Conservation (phyloP, 2,113 vertebrate genomes). For the Romanogobio albipinnatus region DNA sequence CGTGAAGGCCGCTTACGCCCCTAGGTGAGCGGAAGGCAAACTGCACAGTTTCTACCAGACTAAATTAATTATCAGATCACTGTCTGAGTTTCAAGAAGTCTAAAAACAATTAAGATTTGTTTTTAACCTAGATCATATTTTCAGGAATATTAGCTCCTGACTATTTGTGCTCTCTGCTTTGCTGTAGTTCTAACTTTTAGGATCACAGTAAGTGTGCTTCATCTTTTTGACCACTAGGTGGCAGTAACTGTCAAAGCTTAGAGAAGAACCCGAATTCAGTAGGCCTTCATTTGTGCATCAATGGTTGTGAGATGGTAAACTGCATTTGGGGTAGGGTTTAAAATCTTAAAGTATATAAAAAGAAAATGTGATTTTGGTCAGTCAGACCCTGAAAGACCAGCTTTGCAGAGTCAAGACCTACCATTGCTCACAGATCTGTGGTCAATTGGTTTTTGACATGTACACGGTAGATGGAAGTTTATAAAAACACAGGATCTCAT, state of each 20-base stretch:
- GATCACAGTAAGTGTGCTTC: not conserved
- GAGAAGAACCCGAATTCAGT: not conserved
- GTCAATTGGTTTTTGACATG: not conserved
- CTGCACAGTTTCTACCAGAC: not conserved
- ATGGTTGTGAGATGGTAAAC: not conserved
- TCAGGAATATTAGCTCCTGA: too few relatives aligned
- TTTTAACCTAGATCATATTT: too few relatives aligned
- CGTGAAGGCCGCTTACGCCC: not conserved
- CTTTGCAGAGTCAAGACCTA: not conserved
- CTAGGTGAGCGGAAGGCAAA: not conserved
- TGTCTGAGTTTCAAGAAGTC: not conserved
- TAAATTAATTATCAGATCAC: too few relatives aligned
- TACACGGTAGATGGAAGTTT: slow-evolving; percentile 3
- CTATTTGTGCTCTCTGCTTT: too few relatives aligned
- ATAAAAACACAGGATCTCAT: slow-evolving; percentile 20
- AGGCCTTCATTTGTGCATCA: not conserved
- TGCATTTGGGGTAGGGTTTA: not conserved
- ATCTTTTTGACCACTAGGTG: not conserved
- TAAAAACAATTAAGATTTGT: not conserved
- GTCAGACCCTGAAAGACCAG: not conserved
- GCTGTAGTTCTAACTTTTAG: too few relatives aligned
- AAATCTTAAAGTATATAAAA: not conserved
- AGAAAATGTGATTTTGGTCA: not conserved
- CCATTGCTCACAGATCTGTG: not conserved
- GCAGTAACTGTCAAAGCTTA: not conserved